Evolutionary conservation across 2,113 vertebrate species (phyloP).

Genomic region (Steatornis caripensis): DNA sequence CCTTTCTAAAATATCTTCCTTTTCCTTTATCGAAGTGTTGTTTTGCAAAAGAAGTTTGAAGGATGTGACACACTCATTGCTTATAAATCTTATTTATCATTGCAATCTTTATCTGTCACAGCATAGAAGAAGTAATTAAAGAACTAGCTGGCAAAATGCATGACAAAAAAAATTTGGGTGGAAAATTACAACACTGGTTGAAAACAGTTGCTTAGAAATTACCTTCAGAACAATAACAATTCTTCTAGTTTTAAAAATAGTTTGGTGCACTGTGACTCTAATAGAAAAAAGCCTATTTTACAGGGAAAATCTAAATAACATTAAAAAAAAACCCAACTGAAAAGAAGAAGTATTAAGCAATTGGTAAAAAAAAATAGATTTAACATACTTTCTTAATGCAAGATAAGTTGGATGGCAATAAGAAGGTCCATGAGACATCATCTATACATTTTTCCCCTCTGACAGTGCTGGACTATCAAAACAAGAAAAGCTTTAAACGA

Average conservation of each 20-base stretch:
- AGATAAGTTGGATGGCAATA: neutral
- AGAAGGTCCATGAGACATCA: neutral
- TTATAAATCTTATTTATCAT: neutral
- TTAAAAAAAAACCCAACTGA: neutral
- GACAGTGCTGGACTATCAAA: neutral
- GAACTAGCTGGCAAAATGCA: neutral
- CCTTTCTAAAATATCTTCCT: neutral
- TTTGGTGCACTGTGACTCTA: neutral
- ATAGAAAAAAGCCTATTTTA: neutral
- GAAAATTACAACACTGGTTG: neutral
- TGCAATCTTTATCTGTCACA: neutral
- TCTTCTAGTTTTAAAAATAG: neutral
- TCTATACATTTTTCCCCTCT: neutral
- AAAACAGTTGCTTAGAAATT: neutral
- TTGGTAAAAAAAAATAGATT: neutral
- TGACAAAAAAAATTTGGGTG: neutral
- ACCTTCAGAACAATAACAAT: neutral
- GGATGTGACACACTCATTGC: neutral
- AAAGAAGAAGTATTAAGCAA: neutral
- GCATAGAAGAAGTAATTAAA: neutral
- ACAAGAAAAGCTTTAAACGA: neutral
- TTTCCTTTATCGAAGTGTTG: neutral
- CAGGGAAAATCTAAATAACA: neutral
- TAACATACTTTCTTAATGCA: neutral
- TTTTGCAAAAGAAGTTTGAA: conserved; percentile 27